These are phyloP conservation scores for Myotis pilosus DNA, from an alignment of 2,797 vertebrate genomes.

Conservation along the genomic window DNA sequence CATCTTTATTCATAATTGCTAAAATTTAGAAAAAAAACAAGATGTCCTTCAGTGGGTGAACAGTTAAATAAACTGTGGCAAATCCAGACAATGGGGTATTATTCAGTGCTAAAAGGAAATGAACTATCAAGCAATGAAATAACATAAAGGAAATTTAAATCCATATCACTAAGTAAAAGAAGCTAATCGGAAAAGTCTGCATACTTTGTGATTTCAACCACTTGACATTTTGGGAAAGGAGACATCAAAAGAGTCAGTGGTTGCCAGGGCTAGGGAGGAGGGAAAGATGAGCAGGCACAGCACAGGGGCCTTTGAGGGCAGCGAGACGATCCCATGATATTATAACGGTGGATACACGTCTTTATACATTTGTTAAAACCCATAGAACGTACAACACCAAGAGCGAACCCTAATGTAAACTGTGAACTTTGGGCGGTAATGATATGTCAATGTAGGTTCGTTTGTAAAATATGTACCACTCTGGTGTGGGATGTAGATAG, in stretches of 20 bases:
- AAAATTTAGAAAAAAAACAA: background rate
- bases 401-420: background rate
- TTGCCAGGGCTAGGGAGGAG: background rate
- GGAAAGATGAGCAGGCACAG: background rate
- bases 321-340: background rate
- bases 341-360: background rate
- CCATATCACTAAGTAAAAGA: background rate
- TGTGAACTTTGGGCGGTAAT: background rate
- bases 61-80: background rate
- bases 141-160: background rate
- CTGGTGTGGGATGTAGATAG: background rate
- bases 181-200: background rate
- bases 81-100: background rate
- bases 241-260: background rate
- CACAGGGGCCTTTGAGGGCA: background rate
- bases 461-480: background rate
- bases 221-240: background rate
- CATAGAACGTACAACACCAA: background rate
- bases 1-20: background rate
- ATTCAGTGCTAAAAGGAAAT: background rate
- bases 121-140: background rate
- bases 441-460: background rate
- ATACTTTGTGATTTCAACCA: background rate
- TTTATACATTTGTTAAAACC: background rate
- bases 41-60: background rate